Conservation (phyloP, 92 coral and sea anemone genomes). For the Epizoanthus scotinus region DNA sequence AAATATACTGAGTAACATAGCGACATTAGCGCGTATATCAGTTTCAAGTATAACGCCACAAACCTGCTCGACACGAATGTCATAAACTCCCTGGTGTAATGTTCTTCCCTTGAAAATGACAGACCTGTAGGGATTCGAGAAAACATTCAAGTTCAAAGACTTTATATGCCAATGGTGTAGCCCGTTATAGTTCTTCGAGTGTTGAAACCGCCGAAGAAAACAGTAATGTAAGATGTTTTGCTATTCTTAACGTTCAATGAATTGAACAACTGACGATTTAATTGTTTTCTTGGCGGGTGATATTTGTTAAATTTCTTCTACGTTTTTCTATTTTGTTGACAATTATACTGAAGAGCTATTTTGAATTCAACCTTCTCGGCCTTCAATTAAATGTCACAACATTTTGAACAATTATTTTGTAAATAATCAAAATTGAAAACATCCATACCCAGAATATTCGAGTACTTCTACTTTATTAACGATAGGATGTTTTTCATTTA, state of each 20-base stretch:
- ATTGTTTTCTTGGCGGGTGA: too few species aligned
- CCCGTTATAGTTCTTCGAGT: too few species aligned
- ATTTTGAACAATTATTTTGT: not conserved
- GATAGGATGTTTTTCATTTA: not conserved
- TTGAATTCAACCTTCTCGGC: not conserved
- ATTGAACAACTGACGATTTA: too few species aligned
- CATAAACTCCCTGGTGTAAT: slow-evolving; percentile 77
- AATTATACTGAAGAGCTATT: not conserved
- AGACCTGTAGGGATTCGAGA: slow-evolving; percentile 61
- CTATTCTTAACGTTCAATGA: too few species aligned
- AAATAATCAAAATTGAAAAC: not conserved
- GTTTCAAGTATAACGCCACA: not conserved
- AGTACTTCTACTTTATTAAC: not conserved
- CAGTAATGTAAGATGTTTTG: too few species aligned
- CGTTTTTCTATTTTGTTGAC: not conserved
- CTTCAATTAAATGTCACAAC: slow-evolving; percentile 1
- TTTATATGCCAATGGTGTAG: not conserved
- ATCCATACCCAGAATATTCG: not conserved
- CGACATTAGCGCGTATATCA: not conserved
- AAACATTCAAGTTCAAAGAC: slow-evolving; percentile 11
- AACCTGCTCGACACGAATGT: slow-evolving; percentile 95
- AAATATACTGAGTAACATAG: too few species aligned
- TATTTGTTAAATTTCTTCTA: not conserved
- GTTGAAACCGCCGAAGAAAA: too few species aligned
- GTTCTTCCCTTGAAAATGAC: slow-evolving; percentile 81